These are phyloP conservation scores for Nephila pilipes DNA, from an alignment of 1,140 invertebrate genomes.

Conservation along the genomic window DNA sequence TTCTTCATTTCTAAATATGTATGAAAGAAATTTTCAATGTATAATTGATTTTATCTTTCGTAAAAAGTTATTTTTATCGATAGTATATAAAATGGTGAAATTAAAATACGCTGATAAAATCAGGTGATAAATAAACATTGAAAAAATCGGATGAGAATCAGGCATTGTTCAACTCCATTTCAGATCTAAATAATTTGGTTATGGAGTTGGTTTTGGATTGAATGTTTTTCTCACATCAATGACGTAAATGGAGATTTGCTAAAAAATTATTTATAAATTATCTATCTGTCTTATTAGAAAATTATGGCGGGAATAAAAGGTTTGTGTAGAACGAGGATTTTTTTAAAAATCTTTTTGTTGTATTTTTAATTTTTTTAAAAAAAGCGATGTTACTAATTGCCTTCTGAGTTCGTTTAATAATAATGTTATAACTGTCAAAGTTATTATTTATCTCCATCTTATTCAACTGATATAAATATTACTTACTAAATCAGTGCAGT, in stretches of 20 bases:
- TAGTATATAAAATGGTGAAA: no score
- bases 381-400: background rate
- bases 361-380: background rate
- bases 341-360: background rate
- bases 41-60: no score
- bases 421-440: background rate
- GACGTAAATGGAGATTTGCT: constrained; percentile 5
- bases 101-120: no score
- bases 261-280: background rate
- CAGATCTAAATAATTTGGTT: background rate
- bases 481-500: no score
- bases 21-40: no score
- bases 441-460: background rate
- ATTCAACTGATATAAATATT: no score
- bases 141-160: background rate
- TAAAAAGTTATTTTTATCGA: no score
- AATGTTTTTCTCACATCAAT: background rate
- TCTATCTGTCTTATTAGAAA: background rate
- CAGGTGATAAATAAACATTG: no score
- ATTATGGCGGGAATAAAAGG: constrained; percentile 44
- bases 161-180: background rate
- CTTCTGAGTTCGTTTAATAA: no score
- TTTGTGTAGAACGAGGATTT: background rate
- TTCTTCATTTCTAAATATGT: no score
- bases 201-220: constrained; percentile 34